Evolutionary conservation across 2,113 vertebrate genomes (phyloP).

Genomic region (Phasianus colchicus): DNA sequence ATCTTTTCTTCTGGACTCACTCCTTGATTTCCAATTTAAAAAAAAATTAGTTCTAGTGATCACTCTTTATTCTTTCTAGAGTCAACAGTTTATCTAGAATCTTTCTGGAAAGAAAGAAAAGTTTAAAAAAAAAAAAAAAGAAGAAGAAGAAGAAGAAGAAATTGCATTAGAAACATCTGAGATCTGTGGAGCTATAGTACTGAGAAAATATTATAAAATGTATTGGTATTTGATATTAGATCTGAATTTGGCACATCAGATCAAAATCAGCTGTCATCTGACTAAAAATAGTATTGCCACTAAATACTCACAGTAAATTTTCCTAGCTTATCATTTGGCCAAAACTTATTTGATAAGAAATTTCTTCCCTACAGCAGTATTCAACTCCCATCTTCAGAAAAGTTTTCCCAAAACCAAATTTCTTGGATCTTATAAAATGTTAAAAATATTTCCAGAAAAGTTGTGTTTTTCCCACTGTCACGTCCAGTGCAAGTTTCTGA

Average conservation of each 20-base stretch:
- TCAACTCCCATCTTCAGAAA: not conserved
- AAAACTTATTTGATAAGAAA: not conserved
- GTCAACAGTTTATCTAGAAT: too few relatives aligned
- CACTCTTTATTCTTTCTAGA: not conserved
- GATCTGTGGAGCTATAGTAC: not conserved
- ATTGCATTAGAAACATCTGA: not conserved
- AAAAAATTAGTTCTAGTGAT: not conserved
- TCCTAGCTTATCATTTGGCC: not conserved
- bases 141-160: not conserved
- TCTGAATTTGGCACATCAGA: not conserved
- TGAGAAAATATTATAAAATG: not conserved
- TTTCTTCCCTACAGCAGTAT: rapidly evolving
- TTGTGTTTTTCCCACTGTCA: not conserved
- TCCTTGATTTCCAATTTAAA: not conserved
- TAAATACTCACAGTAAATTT: not conserved
- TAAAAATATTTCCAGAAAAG: not conserved
- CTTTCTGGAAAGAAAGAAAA: too few relatives aligned
- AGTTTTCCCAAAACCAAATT: not conserved
- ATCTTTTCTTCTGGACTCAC: not conserved
- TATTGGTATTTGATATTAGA: not conserved
- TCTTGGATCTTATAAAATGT: not conserved
- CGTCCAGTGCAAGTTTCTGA: not conserved
- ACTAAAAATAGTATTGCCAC: not conserved
- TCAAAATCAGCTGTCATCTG: not conserved
- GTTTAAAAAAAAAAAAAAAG: too few relatives aligned